Evolutionary conservation across 2,113 vertebrate genomes (phyloP).

Genomic region (Carassius carassius): DNA sequence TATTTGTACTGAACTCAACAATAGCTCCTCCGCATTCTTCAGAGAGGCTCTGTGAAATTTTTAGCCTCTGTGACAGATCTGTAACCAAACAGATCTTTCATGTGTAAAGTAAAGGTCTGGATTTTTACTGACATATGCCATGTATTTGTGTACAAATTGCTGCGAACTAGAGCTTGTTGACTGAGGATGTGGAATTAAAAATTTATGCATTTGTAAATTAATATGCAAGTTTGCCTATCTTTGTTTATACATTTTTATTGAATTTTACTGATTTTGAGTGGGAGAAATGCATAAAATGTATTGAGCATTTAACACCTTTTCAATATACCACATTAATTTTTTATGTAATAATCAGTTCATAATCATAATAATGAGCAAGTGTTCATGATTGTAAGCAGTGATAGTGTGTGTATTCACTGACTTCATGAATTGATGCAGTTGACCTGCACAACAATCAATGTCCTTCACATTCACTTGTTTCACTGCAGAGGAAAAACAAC

Average conservation of each 20-base stretch:
- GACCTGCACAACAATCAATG: no score
- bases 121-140: neutral
- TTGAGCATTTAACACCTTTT: no score
- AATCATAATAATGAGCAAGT: no score
- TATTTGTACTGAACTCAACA: conserved; percentile 20
- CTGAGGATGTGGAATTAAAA: neutral
- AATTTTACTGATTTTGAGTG: neutral
- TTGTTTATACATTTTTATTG: neutral
- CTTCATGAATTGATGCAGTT: no score
- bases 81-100: neutral
- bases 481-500: no score
- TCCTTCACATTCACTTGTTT: no score
- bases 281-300: no score
- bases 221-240: neutral
- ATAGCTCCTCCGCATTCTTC: conserved; percentile 19
- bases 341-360: no score
- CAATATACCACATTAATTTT: no score
- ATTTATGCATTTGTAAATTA: neutral
- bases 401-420: no score
- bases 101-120: neutral
- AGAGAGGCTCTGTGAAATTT: conserved; percentile 10
- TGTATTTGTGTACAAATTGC: neutral
- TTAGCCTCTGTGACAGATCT: neutral
- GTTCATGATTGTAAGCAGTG: no score
- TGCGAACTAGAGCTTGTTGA: neutral